phyloP scores from a whole-genome alignment of 2,888 invertebrate species.

The Stenotaenia linearis region DNA sequence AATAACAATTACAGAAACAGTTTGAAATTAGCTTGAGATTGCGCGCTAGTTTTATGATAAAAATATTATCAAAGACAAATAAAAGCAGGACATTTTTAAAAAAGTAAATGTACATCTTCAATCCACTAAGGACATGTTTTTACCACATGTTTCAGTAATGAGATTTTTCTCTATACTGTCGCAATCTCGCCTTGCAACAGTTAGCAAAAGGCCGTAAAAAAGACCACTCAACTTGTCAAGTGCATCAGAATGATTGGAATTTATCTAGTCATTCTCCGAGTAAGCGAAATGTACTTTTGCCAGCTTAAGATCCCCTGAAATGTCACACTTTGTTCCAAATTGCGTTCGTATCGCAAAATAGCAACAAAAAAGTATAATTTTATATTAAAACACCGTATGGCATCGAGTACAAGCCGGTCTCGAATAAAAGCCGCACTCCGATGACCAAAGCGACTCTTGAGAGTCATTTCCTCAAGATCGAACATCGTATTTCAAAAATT shows the following conservation, averaged over 20 bases:
- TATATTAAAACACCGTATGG: not conserved
- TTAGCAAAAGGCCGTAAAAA: slow-evolving; percentile 5
- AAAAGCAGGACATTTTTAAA: not conserved
- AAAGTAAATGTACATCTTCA: not conserved
- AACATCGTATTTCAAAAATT: no score
- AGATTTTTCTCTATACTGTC: not conserved
- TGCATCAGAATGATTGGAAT: slow-evolving; percentile 4
- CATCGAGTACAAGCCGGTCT: no score
- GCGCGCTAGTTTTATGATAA: no score
- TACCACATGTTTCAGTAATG: not conserved
- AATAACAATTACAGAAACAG: no score
- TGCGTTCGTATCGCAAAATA: not conserved
- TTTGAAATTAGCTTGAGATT: no score
- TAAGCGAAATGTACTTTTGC: slow-evolving; percentile 3
- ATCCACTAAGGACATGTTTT: not conserved
- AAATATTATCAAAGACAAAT: not conserved
- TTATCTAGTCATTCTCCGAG: slow-evolving; percentile 13
- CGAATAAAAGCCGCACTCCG: no score
- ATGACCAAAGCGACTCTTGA: no score
- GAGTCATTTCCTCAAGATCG: no score
- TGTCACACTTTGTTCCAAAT: not conserved
- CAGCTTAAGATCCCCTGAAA: not conserved
- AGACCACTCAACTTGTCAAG: slow-evolving; percentile 15
- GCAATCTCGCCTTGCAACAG: slow-evolving; percentile 7
- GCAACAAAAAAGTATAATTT: not conserved